Evolutionary conservation across 2,113 vertebrate species (phyloP), one percentile per base, ranked within the genome.

Genomic region (Acrocephalus kingi): DNA sequence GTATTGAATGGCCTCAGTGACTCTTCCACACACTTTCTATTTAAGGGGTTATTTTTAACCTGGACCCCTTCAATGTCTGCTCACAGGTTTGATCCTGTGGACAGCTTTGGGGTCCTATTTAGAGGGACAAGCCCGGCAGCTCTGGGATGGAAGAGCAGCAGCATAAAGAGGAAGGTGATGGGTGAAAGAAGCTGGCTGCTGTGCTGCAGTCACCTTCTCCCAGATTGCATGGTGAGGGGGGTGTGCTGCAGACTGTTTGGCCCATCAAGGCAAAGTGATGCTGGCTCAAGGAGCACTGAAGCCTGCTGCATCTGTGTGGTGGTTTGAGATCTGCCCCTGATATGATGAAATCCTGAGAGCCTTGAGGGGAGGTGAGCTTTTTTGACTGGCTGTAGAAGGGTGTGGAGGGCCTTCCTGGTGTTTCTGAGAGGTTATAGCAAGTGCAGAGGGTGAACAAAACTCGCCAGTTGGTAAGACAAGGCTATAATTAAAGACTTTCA

Each of bases 181-280:
- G 31, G 27, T 69, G 13, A 8, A 71, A 58, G 67, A 66, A 87
- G 30, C 10, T 4, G 5, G 15, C 46, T 52, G 10, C 77, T 21
- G 12, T 59, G 52, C 43, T 67, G 12, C 24, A 8, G 43, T 46
- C 2, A 1, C 35, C 41, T 71, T 66, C 28, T 79, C 58, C 37
- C 33, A 45, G 4, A 11, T 1, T 0, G 2, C 16, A 8, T 1
- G 8, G 39, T 0, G 12, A 68, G 6, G 18, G 13, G 3, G 1
- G 13, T 89, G 41, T 9, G 11, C 30, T 68, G 84, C 30, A 72
- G 22, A 31, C 10, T 0, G 1, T 31, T 73, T 0, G 5, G 17
- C 25, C 25, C 4, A 3, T 33, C 0, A 1, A 48, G 35, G 25
- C 17, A 46, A 78, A 78, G n/a, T 1, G 2, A 49, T 37, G 24